Evolutionary conservation across 1,140 invertebrate genomes (phyloP).

Genomic region (Proctacanthus coquilletti): DNA sequence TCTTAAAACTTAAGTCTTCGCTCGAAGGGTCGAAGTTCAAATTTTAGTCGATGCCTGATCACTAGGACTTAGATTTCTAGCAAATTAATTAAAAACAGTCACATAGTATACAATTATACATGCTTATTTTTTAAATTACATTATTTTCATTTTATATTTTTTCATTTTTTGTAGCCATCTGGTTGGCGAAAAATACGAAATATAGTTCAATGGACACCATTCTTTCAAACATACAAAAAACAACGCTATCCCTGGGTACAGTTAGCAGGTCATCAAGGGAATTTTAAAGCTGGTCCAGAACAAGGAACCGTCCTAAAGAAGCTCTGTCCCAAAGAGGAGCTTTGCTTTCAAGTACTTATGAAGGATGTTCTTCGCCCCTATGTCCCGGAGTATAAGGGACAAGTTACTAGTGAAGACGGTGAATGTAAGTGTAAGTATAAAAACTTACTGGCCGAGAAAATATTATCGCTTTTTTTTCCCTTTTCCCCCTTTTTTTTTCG

Average conservation of each 20-base stretch:
- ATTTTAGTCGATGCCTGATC: too few species aligned
- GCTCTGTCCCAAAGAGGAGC: conserved; percentile 74
- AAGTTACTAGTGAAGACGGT: conserved; percentile 59
- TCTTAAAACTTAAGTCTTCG: too few species aligned
- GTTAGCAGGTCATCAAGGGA: conserved; percentile 82
- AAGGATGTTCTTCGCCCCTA: conserved; percentile 71
- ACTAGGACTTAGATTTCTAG: too few species aligned
- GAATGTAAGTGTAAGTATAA: conserved; percentile 48
- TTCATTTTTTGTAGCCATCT: conserved; percentile 55
- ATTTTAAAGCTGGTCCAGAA: conserved; percentile 83
- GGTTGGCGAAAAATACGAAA: conserved; percentile 86
- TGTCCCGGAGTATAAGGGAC: conserved; percentile 82
- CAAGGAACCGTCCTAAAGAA: conserved; percentile 90
- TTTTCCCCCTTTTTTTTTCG: conserved; percentile 9
- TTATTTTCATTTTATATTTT: conserved; percentile 5
- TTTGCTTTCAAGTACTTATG: conserved; percentile 74
- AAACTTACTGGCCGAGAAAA: too few species aligned
- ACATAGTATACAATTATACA: too few species aligned
- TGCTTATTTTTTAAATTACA: too few species aligned
- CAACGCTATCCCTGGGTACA: conserved; percentile 93
- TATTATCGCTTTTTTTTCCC: too few species aligned
- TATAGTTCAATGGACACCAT: conserved; percentile 89
- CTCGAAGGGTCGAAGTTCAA: too few species aligned
- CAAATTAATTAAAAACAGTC: too few species aligned
- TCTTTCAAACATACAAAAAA: conserved; percentile 93